These are phyloP conservation scores for Marasmarcha lunaedactyla DNA, from an alignment of 2,888 invertebrate genomes.

Conservation along the genomic window DNA sequence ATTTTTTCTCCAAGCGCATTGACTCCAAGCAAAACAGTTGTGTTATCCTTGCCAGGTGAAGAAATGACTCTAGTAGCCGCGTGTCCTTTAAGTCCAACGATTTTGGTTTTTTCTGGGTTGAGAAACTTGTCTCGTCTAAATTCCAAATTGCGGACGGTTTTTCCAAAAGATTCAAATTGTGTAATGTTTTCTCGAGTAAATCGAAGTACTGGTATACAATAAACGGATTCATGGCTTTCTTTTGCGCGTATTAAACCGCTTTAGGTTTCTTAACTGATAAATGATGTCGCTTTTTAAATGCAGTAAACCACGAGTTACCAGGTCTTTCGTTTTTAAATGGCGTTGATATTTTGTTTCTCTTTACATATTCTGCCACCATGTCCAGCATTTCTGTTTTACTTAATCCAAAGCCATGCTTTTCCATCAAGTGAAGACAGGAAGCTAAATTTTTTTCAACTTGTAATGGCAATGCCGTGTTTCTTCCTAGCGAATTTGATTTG, in stretches of 20 bases:
- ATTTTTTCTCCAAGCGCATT: slow-evolving; percentile 9
- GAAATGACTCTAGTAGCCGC: slow-evolving; percentile 6
- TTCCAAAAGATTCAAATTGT: slow-evolving; percentile 6
- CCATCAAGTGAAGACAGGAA: slow-evolving; percentile 8
- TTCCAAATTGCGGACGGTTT: slow-evolving; percentile 9
- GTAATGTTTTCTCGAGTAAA: slow-evolving; percentile 8
- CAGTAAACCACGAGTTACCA: slow-evolving; percentile 7
- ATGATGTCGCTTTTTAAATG: slow-evolving; percentile 8
- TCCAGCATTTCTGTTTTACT: slow-evolving; percentile 9
- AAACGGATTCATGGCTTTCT: slow-evolving; percentile 9
- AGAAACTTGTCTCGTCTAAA: slow-evolving; percentile 8
- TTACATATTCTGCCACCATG: slow-evolving; percentile 6
- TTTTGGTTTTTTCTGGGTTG: slow-evolving; percentile 7
- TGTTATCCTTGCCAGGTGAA: slow-evolving; percentile 9
- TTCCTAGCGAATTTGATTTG: slow-evolving; percentile 9
- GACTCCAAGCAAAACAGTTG: slow-evolving; percentile 6
- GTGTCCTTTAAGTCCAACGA: slow-evolving; percentile 7
- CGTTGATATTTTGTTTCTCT: slow-evolving; percentile 5
- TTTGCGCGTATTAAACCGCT: slow-evolving; percentile 9
- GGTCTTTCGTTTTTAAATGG: slow-evolving; percentile 9
- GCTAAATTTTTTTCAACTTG: slow-evolving; percentile 10
- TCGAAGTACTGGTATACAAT: slow-evolving; percentile 11
- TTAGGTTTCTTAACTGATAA: slow-evolving; percentile 13
- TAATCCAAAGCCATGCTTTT: slow-evolving; percentile 13
- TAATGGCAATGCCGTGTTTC: slow-evolving; percentile 8